Percentiles rank a stretch among this genome's conserved stretches.
phyloP scores from a whole-genome alignment of 2,888 invertebrate species.

The Callyntrura guangdongensis region DNA sequence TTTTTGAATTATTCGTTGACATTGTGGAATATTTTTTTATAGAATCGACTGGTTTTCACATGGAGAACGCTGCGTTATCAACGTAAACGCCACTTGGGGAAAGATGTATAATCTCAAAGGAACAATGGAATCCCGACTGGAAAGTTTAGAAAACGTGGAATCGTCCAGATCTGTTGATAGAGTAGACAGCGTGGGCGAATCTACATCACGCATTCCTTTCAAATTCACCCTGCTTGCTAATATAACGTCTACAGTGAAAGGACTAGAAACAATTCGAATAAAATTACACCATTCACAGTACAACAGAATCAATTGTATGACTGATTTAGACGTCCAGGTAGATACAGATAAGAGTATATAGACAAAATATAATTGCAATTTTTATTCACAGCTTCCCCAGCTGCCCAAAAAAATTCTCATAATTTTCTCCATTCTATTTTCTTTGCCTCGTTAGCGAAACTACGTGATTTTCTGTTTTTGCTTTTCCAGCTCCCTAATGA shows the following conservation, averaged over 20 bases:
- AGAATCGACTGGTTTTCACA: slow-evolving; percentile 81
- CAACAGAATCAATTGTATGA: slow-evolving; percentile 81
- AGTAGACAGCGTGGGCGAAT: slow-evolving; percentile 2
- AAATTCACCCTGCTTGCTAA: slow-evolving; percentile 77
- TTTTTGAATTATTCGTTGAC: too few species aligned
- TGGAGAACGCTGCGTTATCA: slow-evolving; percentile 78
- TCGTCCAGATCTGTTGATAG: slow-evolving; percentile 81
- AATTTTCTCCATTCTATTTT: too few species aligned
- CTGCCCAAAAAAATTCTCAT: too few species aligned
- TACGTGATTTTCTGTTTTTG: slow-evolving; percentile 5
- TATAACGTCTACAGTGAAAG: slow-evolving; percentile 72
- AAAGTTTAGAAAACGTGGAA: slow-evolving; percentile 85
- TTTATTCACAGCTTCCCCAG: neutral
- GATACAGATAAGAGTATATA: too few species aligned
- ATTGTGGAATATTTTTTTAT: neutral
- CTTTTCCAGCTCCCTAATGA: slow-evolving; percentile 80
- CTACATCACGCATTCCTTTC: slow-evolving; percentile 53
- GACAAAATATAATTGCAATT: neutral
- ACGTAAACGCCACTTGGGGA: slow-evolving; percentile 82
- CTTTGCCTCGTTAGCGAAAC: neutral
- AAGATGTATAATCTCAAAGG: slow-evolving; percentile 81
- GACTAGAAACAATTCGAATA: slow-evolving; percentile 71
- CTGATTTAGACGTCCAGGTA: slow-evolving; percentile 85
- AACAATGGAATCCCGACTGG: slow-evolving; percentile 80
- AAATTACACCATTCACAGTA: slow-evolving; percentile 81